Conservation (phyloP, 2,113 vertebrate genomes). For the Corvus moneduloides region DNA sequence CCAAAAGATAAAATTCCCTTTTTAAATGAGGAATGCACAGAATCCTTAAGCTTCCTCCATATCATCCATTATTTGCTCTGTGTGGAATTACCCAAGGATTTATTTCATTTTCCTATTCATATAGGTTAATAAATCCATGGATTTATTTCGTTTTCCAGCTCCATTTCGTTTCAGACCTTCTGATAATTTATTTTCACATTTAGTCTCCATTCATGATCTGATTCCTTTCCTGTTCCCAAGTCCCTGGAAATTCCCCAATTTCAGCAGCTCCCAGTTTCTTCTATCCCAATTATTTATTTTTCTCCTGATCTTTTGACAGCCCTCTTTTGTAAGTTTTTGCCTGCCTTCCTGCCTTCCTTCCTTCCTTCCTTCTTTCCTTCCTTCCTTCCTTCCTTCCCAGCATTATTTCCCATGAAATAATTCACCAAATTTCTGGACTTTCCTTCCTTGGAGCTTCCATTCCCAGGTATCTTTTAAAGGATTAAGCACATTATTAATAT, state of each 20-base stretch:
- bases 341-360: background rate
- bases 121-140: background rate
- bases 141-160: background rate
- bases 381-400: background rate
- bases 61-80: slow-evolving; percentile 16
- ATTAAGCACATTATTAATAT: background rate
- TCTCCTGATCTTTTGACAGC: background rate
- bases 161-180: background rate
- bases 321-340: background rate
- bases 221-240: background rate
- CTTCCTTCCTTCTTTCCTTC: background rate
- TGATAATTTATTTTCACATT: background rate
- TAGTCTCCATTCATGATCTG: background rate
- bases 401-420: background rate
- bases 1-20: background rate
- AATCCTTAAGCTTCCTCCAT: background rate
- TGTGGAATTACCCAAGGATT: background rate
- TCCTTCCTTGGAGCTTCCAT: background rate
- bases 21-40: background rate
- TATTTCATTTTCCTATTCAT: background rate
- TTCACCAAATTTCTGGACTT: background rate
- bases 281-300: background rate
- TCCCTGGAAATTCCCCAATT: background rate
- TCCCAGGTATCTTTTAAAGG: background rate
- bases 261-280: background rate